These are phyloP conservation scores for Mechanitis messenoides DNA, from an alignment of 2,888 invertebrate genomes.

Conservation along the genomic window DNA sequence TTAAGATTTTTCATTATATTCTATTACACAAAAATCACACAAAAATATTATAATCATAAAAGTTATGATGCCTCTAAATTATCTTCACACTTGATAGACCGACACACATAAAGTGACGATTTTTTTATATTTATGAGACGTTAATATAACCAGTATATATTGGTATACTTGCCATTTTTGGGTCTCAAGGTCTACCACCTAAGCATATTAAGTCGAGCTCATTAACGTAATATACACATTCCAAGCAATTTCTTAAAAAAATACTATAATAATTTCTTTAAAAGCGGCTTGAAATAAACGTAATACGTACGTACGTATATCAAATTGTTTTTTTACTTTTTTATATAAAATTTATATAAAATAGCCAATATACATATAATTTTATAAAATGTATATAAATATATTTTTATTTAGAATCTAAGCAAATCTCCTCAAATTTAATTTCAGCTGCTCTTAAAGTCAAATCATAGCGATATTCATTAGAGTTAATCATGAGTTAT, in stretches of 20 bases:
- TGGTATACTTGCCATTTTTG: constrained; percentile 16
- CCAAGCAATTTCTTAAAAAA: too few relatives aligned
- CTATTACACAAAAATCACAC: background rate
- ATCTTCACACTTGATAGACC: constrained; percentile 1
- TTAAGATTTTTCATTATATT: too few relatives aligned
- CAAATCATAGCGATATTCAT: constrained; percentile 56
- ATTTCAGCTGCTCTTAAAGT: constrained; percentile 16
- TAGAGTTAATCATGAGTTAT: constrained; percentile 64
- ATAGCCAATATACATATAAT: too few relatives aligned
- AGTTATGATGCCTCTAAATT: constrained; percentile 6
- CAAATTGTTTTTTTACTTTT: too few relatives aligned
- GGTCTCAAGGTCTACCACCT: constrained; percentile 23
- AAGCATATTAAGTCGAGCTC: background rate
- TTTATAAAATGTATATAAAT: too few relatives aligned
- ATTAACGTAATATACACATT: background rate
- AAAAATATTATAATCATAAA: constrained; percentile 3
- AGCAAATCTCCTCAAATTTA: constrained; percentile 11
- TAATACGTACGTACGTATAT: too few relatives aligned
- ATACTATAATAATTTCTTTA: too few relatives aligned
- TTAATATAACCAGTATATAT: constrained; percentile 22
- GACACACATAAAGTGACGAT: constrained; percentile 15
- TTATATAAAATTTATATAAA: too few relatives aligned
- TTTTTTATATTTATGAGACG: constrained; percentile 12
- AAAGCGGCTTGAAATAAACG: too few relatives aligned
- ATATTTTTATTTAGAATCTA: too few relatives aligned